These are phyloP conservation scores for Tethea ocularis DNA, from an alignment of 2,888 invertebrate species.

Conservation along the genomic window DNA sequence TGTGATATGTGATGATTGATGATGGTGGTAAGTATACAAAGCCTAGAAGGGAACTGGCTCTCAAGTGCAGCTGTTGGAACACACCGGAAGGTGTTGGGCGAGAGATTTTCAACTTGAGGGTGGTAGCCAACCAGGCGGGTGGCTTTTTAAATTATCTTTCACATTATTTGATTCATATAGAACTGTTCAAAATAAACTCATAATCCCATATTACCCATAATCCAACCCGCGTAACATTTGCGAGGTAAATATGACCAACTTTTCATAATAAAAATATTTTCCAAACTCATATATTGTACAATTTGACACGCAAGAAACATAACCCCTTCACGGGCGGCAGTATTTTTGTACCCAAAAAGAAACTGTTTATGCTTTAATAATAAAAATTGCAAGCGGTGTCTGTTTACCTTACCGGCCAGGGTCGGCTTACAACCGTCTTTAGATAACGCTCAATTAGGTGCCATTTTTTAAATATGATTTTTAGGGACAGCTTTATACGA, in stretches of 20 bases:
- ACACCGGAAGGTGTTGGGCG: no score
- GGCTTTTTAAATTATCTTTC: no score
- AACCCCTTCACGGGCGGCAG: conserved; percentile 50
- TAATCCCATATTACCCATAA: neutral
- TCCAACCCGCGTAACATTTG: neutral
- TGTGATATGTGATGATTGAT: no score
- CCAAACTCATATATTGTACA: conserved; percentile 5
- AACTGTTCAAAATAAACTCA: neutral
- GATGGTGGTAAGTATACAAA: no score
- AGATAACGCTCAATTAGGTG: conserved; percentile 78
- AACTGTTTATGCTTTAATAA: conserved; percentile 61
- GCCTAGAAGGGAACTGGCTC: no score
- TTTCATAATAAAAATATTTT: neutral
- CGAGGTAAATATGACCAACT: neutral
- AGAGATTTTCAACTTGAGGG: no score
- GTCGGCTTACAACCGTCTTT: conserved; percentile 67
- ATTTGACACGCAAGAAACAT: conserved; percentile 56
- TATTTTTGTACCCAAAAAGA: conserved; percentile 57
- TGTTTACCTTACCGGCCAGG: conserved; percentile 60
- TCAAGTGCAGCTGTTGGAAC: no score
- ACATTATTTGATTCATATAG: no score
- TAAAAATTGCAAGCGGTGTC: conserved; percentile 64
- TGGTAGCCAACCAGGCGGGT: no score
- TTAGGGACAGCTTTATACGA: conserved; percentile 50
- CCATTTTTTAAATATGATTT: conserved; percentile 50